phyloP scores from a whole-genome alignment of 2,797 vertebrate species.

The Menidia menidia region DNA sequence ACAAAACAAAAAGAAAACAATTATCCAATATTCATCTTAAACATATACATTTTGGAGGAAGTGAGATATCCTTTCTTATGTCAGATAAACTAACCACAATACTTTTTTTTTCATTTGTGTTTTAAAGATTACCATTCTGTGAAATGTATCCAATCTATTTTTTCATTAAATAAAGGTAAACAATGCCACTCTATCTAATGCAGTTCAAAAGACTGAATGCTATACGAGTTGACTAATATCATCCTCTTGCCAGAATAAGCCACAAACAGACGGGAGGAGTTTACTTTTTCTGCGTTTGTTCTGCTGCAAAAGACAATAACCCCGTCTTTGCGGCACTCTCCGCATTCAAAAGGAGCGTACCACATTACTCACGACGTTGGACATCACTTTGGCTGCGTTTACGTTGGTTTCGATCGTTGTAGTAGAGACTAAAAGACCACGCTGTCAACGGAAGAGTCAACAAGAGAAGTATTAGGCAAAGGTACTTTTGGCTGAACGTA shows the following conservation, averaged over 20 bases:
- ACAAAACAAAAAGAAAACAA: neutral
- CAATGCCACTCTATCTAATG: neutral
- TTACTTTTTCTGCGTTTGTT: neutral
- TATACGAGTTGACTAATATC: fast-evolving
- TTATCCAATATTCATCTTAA: too few relatives aligned
- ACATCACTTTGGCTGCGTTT: slow-evolving; percentile 15
- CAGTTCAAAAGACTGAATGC: neutral
- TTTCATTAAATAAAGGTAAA: too few relatives aligned
- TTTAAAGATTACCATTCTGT: too few relatives aligned
- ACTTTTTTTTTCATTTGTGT: too few relatives aligned
- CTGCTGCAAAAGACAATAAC: neutral
- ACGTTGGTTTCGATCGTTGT: slow-evolving; percentile 22
- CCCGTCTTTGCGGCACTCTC: slow-evolving; percentile 37
- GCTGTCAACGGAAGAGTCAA: neutral
- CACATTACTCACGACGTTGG: slow-evolving; percentile 27
- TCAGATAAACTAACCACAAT: slow-evolving; percentile 7
- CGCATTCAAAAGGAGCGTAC: neutral
- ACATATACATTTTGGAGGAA: slow-evolving; percentile 43
- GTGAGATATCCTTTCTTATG: slow-evolving; percentile 8
- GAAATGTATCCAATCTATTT: too few relatives aligned
- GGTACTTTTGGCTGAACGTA: neutral
- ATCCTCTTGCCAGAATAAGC: neutral
- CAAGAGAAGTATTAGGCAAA: slow-evolving; percentile 27
- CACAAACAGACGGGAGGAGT: slow-evolving; percentile 14
- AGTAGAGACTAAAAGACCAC: neutral